Evolutionary conservation across 2,113 vertebrate genomes (phyloP).

Genomic region (Phalacrocorax carbo): DNA sequence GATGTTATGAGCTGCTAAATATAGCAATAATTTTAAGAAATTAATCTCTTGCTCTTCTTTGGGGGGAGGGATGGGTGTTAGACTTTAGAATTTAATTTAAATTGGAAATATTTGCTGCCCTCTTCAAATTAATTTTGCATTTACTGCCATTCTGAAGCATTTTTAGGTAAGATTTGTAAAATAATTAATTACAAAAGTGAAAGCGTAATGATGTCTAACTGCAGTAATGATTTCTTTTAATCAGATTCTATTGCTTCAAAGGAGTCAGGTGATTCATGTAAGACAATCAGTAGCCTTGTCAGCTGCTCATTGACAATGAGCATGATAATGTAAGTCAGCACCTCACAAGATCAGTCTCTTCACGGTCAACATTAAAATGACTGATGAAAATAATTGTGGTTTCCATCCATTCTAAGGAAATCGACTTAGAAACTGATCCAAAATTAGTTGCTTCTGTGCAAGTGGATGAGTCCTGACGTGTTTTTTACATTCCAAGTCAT

Average conservation of each 20-base stretch:
- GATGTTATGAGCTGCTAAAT: constrained; percentile 57
- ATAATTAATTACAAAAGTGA: not conserved
- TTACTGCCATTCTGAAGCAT: not conserved
- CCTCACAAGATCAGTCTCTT: not conserved
- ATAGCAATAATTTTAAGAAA: constrained; percentile 69
- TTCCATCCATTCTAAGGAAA: not conserved
- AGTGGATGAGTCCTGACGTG: not conserved
- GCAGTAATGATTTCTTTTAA: not conserved
- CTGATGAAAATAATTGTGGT: not conserved
- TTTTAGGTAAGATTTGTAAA: not conserved
- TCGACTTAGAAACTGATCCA: not conserved
- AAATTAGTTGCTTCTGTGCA: not conserved
- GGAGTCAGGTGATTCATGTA: not conserved
- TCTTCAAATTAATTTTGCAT: not conserved
- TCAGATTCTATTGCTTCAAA: not conserved
- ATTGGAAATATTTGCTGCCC: not conserved
- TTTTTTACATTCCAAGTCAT: not conserved
- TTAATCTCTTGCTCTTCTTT: constrained; percentile 26
- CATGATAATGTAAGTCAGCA: not conserved
- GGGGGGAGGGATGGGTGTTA: not conserved
- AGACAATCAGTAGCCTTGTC: not conserved
- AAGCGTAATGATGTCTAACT: not conserved
- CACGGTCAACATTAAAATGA: not conserved
- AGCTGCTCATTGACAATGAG: not conserved
- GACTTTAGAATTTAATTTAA: not conserved